Percentiles rank a stretch among this genome's conserved stretches.
Conservation (phyloP, 2,888 invertebrate genomes). For the Onchidella celtica region DNA sequence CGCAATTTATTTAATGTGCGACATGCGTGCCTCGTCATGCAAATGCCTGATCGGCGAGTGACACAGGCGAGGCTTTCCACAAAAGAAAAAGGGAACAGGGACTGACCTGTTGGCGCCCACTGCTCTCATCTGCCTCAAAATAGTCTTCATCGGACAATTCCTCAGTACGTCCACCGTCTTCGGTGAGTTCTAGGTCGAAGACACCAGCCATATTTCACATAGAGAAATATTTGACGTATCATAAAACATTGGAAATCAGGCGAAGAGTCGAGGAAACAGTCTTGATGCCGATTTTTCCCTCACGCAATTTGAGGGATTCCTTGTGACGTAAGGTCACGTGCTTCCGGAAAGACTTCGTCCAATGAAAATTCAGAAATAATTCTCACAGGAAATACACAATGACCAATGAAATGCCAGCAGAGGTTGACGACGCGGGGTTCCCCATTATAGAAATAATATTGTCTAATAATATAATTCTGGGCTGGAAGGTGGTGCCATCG, state of each 20-base stretch:
- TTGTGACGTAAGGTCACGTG: slow-evolving; percentile 67
- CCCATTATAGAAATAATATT: not conserved
- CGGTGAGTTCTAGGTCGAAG: slow-evolving; percentile 94
- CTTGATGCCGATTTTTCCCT: slow-evolving; percentile 54
- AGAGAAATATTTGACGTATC: slow-evolving; percentile 50
- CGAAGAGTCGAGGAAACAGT: slow-evolving; percentile 12
- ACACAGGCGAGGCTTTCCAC: too few relatives aligned
- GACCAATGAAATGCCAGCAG: slow-evolving; percentile 3
- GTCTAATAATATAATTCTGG: not conserved
- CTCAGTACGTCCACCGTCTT: slow-evolving; percentile 73
- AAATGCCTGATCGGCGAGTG: too few relatives aligned
- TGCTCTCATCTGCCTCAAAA: slow-evolving; percentile 84
- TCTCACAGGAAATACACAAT: slow-evolving; percentile 20
- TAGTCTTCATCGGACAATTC: slow-evolving; percentile 91
- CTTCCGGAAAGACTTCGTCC: slow-evolving; percentile 55
- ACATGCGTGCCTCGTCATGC: too few relatives aligned
- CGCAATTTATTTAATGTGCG: too few relatives aligned
- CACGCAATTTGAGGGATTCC: slow-evolving; percentile 71
- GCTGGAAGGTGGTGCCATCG: not conserved
- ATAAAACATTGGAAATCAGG: slow-evolving; percentile 34
- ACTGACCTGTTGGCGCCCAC: slow-evolving; percentile 74
- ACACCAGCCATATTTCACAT: slow-evolving; percentile 84
- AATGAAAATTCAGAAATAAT: slow-evolving; percentile 44
- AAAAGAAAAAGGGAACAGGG: too few relatives aligned
- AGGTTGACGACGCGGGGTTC: not conserved